Evolutionary conservation across 1,140 invertebrate species (phyloP).

Genomic region (Anastrepha obliqua): DNA sequence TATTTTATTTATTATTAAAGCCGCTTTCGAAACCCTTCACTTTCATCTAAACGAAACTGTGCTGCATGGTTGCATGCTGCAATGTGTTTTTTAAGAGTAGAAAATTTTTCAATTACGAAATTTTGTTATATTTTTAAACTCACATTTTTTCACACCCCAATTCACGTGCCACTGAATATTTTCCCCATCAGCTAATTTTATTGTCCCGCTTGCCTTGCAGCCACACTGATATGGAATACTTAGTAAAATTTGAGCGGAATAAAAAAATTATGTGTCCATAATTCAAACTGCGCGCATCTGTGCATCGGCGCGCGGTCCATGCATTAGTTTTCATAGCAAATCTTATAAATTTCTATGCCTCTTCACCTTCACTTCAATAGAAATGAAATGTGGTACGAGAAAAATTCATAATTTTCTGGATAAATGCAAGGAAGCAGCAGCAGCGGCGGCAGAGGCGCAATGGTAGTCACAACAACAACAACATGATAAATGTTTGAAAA

Average conservation of each 20-base stretch:
- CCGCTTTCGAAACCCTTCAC: neutral
- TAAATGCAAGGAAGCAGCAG: constrained; percentile 5
- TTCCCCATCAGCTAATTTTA: constrained; percentile 8
- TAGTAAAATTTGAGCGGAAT: neutral
- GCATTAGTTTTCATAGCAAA: constrained; percentile 50
- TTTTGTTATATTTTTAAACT: neutral
- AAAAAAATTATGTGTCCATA: neutral
- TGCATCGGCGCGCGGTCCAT: neutral
- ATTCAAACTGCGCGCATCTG: constrained; percentile 45
- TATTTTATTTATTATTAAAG: constrained; percentile 4
- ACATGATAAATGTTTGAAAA: neutral
- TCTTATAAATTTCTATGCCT: neutral
- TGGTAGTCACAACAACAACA: neutral
- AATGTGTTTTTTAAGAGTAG: neutral
- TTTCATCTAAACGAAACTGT: neutral
- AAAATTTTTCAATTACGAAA: neutral
- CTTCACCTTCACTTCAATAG: neutral
- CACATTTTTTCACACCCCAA: constrained; percentile 27
- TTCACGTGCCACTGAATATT: neutral
- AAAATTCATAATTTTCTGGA: constrained; percentile 22
- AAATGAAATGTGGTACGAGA: neutral
- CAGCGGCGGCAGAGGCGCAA: neutral
- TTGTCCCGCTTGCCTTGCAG: neutral
- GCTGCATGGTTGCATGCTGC: neutral
- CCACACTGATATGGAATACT: neutral